A percentile compares a stretch with the other conserved stretches of the same genome.
phyloP scores from a whole-genome alignment of 2,797 vertebrate genomes.

The Spheniscus humboldti region DNA sequence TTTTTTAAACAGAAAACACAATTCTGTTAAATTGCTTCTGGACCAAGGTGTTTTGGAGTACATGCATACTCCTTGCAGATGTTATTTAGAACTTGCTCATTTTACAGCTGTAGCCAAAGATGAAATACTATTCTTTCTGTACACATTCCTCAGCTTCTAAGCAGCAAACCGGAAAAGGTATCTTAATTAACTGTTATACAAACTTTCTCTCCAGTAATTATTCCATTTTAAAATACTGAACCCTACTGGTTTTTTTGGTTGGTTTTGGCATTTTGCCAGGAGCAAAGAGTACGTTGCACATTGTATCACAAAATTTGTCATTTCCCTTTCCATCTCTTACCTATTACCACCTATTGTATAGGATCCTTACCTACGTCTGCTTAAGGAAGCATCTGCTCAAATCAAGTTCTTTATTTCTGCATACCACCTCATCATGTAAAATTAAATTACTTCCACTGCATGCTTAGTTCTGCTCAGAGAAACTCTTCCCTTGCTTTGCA shows the following conservation, averaged over 20 bases:
- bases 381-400: background rate
- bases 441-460: background rate
- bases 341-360: background rate
- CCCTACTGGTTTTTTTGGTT: background rate
- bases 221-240: background rate
- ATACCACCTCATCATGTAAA: background rate
- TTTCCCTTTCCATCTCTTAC: background rate
- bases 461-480: background rate
- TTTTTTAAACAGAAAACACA: background rate
- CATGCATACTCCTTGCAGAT: fast-evolving
- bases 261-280: background rate
- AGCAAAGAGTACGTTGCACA: background rate
- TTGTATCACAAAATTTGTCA: fast-evolving
- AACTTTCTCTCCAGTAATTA: background rate
- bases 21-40: background rate
- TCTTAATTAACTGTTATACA: background rate
- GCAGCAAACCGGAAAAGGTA: background rate
- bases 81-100: background rate
- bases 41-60: background rate
- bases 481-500: background rate
- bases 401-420: background rate
- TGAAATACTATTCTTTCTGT: background rate
- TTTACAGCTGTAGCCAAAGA: background rate
- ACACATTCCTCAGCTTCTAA: background rate
- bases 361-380: background rate